These are phyloP conservation scores for Aethes cnicana DNA, from an alignment of 2,888 invertebrate genomes.

Conservation along the genomic window DNA sequence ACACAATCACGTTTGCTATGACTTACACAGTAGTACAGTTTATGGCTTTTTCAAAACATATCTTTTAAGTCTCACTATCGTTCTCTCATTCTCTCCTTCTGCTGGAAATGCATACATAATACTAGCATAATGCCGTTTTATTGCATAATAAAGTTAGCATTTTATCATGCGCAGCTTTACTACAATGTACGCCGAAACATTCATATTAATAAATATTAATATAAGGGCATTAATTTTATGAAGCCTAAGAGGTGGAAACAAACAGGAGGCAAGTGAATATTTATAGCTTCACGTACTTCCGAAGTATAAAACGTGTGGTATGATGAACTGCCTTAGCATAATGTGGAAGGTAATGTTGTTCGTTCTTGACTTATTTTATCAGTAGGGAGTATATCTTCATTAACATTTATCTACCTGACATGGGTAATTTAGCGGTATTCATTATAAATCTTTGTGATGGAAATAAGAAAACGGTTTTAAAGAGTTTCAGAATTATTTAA, in stretches of 20 bases:
- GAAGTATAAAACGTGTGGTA: conserved; percentile 52
- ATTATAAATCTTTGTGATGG: background rate
- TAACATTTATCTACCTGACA: conserved; percentile 23
- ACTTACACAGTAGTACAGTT: conserved; percentile 5
- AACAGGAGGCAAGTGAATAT: conserved; percentile 71
- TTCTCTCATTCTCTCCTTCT: conserved; percentile 27
- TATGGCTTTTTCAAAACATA: background rate
- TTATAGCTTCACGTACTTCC: conserved; percentile 65
- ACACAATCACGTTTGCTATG: conserved; percentile 34
- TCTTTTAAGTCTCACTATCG: background rate
- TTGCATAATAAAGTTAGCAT: conserved; percentile 72
- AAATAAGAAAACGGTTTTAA: background rate
- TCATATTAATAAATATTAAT: conserved; percentile 79
- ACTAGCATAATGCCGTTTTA: conserved; percentile 60
- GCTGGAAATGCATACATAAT: conserved; percentile 58
- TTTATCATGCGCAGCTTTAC: conserved; percentile 66
- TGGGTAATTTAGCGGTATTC: conserved; percentile 17
- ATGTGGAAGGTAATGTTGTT: conserved; percentile 39
- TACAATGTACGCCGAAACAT: conserved; percentile 56
- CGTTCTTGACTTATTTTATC: conserved; percentile 44
- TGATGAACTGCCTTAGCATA: conserved; percentile 46
- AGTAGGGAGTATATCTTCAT: conserved; percentile 38
- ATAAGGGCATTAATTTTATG: conserved; percentile 75
- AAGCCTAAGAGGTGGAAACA: conserved; percentile 74
- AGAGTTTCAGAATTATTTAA: background rate